These are phyloP conservation scores for Deroplatys truncata DNA, from an alignment of 2,888 invertebrate genomes.

Conservation along the genomic window DNA sequence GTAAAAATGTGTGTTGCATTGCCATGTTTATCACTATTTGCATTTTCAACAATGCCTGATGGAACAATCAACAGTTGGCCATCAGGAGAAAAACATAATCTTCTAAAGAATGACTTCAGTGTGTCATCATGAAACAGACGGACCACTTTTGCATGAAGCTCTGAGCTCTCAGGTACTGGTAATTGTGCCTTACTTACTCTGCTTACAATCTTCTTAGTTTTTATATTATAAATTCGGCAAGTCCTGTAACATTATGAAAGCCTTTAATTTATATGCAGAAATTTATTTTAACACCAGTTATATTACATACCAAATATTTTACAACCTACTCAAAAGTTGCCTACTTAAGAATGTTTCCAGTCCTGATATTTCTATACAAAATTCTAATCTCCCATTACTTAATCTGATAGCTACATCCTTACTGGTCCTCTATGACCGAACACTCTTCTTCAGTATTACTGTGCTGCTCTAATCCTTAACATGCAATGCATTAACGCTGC, in stretches of 20 bases:
- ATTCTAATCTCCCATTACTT: no score
- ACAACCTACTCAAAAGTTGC: no score
- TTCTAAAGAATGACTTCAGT: conserved; percentile 87
- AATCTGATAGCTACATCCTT: no score
- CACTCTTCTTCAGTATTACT: no score
- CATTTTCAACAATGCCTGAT: conserved; percentile 71
- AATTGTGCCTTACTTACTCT: conserved; percentile 58
- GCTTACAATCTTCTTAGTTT: conserved; percentile 61
- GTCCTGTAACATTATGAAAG: conserved; percentile 6
- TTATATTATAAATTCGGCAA: conserved; percentile 21
- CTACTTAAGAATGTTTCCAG: no score
- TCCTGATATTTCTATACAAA: no score
- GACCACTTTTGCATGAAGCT: conserved; percentile 57
- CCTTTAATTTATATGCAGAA: not conserved
- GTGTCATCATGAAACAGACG: conserved; percentile 89
- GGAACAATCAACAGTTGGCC: conserved; percentile 89
- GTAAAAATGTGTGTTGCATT: conserved; percentile 59
- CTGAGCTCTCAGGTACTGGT: conserved; percentile 51
- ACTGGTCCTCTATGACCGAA: no score
- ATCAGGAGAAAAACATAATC: conserved; percentile 87
- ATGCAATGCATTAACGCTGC: no score
- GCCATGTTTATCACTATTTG: conserved; percentile 53
- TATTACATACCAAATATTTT: not conserved
- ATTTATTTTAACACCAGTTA: conserved; percentile 29
- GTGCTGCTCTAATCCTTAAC: no score